phyloP scores from a whole-genome alignment of 2,113 vertebrate genomes.

The Spilogale gracilis region DNA sequence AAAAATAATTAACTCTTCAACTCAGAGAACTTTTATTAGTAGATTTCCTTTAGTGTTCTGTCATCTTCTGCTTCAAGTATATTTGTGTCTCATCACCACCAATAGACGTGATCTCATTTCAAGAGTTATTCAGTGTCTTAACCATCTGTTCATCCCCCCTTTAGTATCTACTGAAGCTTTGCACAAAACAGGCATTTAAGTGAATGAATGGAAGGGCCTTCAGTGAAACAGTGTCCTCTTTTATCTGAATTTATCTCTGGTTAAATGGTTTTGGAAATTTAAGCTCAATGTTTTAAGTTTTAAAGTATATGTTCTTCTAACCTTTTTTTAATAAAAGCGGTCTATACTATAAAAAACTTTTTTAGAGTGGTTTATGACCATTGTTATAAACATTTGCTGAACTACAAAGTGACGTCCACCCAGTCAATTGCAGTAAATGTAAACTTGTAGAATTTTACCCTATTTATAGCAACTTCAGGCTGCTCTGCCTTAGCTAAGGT shows the following conservation, averaged over 20 bases:
- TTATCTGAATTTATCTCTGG: constrained; percentile 26
- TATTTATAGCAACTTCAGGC: not conserved
- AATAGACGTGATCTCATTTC: not conserved
- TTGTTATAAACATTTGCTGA: not conserved
- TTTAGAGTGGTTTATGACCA: not conserved
- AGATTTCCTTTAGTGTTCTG: not conserved
- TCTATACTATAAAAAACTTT: not conserved
- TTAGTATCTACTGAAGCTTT: constrained; percentile 28
- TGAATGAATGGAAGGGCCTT: not conserved
- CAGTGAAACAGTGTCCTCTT: not conserved
- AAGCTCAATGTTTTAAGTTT: constrained; percentile 12
- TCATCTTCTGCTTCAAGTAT: not conserved
- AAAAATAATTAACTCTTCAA: not conserved
- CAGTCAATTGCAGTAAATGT: not conserved
- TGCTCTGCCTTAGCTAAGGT: not conserved
- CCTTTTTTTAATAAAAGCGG: not conserved
- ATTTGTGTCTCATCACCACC: not conserved
- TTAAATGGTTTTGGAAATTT: constrained; percentile 35
- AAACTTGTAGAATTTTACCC: constrained; percentile 32
- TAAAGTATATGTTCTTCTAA: not conserved
- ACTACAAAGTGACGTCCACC: not conserved
- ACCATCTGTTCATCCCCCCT: not conserved
- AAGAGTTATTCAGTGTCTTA: not conserved
- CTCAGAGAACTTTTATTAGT: not conserved
- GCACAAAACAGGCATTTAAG: not conserved